Conservation (phyloP, 2,797 vertebrate genomes). For the Sebastes iracundus region DNA sequence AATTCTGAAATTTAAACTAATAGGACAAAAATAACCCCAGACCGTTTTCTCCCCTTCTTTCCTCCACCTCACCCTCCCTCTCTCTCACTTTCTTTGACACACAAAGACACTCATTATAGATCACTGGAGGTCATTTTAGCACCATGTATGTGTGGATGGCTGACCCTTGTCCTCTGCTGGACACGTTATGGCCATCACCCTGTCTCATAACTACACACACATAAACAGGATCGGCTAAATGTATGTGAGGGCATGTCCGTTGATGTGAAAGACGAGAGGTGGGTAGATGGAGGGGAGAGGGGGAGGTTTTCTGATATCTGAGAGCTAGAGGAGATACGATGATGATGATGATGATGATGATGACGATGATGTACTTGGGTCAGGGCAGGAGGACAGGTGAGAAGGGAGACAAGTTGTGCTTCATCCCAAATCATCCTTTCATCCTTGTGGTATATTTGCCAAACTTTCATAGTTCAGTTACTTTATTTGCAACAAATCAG, state of each 20-base stretch:
- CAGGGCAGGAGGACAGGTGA: constrained; percentile 75
- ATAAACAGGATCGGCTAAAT: background rate
- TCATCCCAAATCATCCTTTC: background rate
- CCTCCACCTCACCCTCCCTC: background rate
- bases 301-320: constrained; percentile 32
- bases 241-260: constrained; percentile 6
- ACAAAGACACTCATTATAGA: background rate
- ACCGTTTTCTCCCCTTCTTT: background rate
- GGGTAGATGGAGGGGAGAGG: background rate
- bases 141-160: constrained; percentile 1
- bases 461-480: background rate
- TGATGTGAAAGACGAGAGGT: constrained; percentile 5
- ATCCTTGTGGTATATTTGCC: background rate
- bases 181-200: constrained; percentile 89
- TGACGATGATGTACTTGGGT: constrained; percentile 72
- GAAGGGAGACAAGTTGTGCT: background rate
- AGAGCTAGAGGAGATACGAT: constrained; percentile 78
- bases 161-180: constrained; percentile 82
- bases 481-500: background rate
- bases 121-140: background rate
- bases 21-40: background rate
- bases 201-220: background rate
- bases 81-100: background rate
- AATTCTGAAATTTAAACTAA: background rate
- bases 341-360: constrained; percentile 45